A percentile compares a stretch with the other conserved stretches of the same genome.
These are phyloP conservation scores for Eustalomyia histrio DNA, from an alignment of 2,888 invertebrate species.

Conservation along the genomic window DNA sequence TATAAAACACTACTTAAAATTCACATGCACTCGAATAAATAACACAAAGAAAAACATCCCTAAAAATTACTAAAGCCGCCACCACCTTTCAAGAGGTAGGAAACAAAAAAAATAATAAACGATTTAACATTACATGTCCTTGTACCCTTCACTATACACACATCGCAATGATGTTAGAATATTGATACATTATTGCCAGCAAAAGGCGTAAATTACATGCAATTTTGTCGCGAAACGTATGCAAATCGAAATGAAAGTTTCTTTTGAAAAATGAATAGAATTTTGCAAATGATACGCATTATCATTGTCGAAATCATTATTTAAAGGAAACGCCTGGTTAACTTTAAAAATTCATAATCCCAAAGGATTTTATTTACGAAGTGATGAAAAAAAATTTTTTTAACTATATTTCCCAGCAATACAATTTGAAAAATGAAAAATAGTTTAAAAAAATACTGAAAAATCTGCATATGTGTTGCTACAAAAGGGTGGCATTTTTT, in stretches of 20 bases:
- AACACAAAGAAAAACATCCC: constrained; percentile 33
- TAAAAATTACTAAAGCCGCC: constrained; percentile 3
- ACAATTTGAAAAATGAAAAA: constrained; percentile 6
- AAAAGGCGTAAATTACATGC: constrained; percentile 76
- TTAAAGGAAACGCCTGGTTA: constrained; percentile 42
- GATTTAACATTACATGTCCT: constrained; percentile 22
- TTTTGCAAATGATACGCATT: constrained; percentile 62
- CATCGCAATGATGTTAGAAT: background rate
- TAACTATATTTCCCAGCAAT: constrained; percentile 52
- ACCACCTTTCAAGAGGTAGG: constrained; percentile 26
- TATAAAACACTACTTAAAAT: constrained; percentile 47
- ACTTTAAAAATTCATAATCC: constrained; percentile 51
- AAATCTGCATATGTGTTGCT: constrained; percentile 46
- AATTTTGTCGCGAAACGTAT: constrained; percentile 66
- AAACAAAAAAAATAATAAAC: constrained; percentile 25
- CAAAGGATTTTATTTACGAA: constrained; percentile 50
- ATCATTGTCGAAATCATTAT: constrained; percentile 58
- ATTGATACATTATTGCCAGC: constrained; percentile 71
- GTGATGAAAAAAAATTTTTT: constrained; percentile 42
- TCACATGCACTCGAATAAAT: constrained; percentile 53
- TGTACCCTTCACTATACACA: background rate
- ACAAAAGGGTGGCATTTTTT: background rate
- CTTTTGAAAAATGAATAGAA: constrained; percentile 57
- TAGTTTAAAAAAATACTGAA: background rate
- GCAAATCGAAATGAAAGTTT: constrained; percentile 58